Conservation (phyloP, 2,797 vertebrate species). For the Falco berigora region DNA sequence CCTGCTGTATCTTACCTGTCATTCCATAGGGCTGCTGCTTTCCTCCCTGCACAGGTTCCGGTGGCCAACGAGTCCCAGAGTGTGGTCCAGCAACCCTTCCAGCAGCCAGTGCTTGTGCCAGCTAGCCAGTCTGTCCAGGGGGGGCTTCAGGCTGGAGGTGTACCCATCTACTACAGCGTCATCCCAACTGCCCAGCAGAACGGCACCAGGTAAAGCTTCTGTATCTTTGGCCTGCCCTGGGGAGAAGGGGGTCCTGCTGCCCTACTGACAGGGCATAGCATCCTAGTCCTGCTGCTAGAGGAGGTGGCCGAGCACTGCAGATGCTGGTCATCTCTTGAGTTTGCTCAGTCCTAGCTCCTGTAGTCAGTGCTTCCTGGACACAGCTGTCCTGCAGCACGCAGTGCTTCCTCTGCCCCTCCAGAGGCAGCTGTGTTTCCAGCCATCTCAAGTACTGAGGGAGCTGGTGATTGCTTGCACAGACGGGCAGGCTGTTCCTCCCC, state of each 20-base stretch:
- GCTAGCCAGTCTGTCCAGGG: constrained; percentile 95
- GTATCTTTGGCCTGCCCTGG: neutral
- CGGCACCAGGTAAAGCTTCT: constrained; percentile 83
- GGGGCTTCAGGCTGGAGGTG: constrained; percentile 78
- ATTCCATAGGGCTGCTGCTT: neutral
- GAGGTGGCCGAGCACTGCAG: neutral
- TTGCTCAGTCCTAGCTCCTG: neutral
- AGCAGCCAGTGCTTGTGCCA: constrained; percentile 92
- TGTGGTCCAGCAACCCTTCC: constrained; percentile 94
- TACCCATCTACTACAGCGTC: constrained; percentile 95
- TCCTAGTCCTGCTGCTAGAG: neutral
- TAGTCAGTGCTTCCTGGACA: neutral
- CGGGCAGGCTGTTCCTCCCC: neutral
- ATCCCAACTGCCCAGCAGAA: constrained; percentile 93
- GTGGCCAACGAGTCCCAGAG: constrained; percentile 89
- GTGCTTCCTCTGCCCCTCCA: neutral
- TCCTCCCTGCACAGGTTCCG: constrained; percentile 77
- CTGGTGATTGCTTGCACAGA: neutral
- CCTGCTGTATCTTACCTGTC: neutral
- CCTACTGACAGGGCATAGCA: neutral
- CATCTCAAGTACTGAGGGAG: neutral
- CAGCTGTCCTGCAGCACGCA: neutral
- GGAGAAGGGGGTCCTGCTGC: neutral
- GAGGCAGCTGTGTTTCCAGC: neutral
- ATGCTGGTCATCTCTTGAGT: neutral